phyloP scores from a whole-genome alignment of 2,113 vertebrate species.

The Ageneiosus marmoratus region DNA sequence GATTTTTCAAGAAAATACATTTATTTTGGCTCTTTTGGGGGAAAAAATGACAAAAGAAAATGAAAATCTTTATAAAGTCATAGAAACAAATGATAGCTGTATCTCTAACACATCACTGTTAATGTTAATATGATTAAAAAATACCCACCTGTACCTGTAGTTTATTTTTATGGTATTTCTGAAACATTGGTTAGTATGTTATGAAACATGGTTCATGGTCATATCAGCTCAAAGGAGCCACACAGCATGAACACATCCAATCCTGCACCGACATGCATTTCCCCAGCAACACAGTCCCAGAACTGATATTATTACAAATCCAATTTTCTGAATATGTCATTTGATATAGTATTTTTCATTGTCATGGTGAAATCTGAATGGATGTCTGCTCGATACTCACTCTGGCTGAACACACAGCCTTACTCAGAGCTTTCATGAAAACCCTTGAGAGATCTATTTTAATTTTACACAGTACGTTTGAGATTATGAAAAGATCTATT shows the following conservation, averaged over 20 bases:
- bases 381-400: constrained; percentile 4
- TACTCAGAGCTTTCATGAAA: constrained; percentile 3
- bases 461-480: constrained; percentile 7
- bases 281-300: background rate
- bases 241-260: constrained; percentile 17
- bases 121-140: background rate
- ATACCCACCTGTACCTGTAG: no score
- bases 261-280: constrained; percentile 3
- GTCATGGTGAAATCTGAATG: background rate
- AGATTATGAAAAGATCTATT: constrained; percentile 16
- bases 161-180: no score
- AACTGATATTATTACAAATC: constrained; percentile 1
- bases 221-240: constrained; percentile 4
- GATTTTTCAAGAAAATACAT: background rate
- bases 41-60: background rate
- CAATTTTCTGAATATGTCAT: constrained; percentile 3
- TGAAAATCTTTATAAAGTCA: background rate
- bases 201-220: constrained; percentile 34
- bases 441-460: constrained; percentile 23
- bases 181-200: background rate
- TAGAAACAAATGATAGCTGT: background rate
- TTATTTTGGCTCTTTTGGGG: background rate
- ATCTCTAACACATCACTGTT: background rate
- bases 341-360: background rate
- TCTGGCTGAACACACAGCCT: background rate